phyloP scores from a whole-genome alignment of 2,888 invertebrate genomes.

The Cyrtodaria siliqua region DNA sequence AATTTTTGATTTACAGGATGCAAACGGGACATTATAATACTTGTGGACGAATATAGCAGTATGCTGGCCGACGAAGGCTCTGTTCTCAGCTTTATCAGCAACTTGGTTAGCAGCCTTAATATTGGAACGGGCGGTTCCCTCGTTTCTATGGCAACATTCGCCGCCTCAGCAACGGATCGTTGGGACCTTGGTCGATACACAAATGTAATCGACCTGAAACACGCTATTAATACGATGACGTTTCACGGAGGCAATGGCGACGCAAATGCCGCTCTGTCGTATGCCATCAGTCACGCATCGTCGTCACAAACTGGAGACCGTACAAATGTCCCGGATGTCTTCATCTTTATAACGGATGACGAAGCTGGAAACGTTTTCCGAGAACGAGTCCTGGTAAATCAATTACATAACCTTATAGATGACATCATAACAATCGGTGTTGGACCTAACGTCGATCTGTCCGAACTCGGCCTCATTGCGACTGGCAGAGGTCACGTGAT shows the following conservation, averaged over 20 bases:
- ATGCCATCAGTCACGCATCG: conserved; percentile 3
- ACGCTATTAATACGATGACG: conserved; percentile 1
- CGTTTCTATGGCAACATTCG: conserved; percentile 30
- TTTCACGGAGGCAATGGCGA: conserved; percentile 21
- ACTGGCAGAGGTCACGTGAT: conserved; percentile 6
- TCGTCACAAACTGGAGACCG: conserved; percentile 7
- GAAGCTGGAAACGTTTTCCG: background rate
- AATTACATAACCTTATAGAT: background rate
- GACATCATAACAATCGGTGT: conserved; percentile 23
- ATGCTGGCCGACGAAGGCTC: background rate
- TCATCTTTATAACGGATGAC: conserved; percentile 22
- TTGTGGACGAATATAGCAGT: conserved; percentile 24
- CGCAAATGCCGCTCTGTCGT: conserved; percentile 7
- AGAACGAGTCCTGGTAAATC: background rate
- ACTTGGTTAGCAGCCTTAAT: background rate
- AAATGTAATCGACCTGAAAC: background rate
- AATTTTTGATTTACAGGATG: conserved; percentile 32
- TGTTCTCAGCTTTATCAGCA: background rate
- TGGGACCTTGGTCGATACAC: conserved; percentile 9
- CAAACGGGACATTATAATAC: conserved; percentile 15
- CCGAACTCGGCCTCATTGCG: conserved; percentile 12
- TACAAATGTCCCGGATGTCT: conserved; percentile 8
- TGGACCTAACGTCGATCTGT: background rate
- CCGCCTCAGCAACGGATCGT: background rate
- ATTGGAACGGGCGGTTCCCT: conserved; percentile 7